Evolutionary conservation across 2,113 vertebrate species (phyloP).

Genomic region (Salvator merianae): DNA sequence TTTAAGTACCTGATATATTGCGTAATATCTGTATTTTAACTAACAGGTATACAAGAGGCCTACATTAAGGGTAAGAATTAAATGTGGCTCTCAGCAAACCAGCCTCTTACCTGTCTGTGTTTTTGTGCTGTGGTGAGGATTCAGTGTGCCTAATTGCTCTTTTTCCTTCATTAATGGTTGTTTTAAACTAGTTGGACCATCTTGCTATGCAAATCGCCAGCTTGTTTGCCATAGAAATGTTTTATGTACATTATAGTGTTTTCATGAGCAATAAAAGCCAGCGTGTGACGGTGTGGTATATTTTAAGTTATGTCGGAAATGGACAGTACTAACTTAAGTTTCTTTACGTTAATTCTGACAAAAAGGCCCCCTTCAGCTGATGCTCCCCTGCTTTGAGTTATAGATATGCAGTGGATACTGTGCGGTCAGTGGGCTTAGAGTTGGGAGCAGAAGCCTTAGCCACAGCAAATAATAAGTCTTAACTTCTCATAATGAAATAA

Average conservation of each 20-base stretch:
- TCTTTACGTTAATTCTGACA: slow-evolving; percentile 63
- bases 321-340: slow-evolving; percentile 65
- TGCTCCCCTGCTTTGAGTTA: slow-evolving; percentile 40
- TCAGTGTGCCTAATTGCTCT: slow-evolving; percentile 63
- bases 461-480: background rate
- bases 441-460: slow-evolving; percentile 13
- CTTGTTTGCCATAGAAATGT: slow-evolving; percentile 72
- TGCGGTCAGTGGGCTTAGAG: slow-evolving; percentile 30
- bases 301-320: slow-evolving; percentile 56
- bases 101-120: slow-evolving; percentile 76
- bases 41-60: slow-evolving; percentile 86
- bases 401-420: background rate
- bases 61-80: slow-evolving; percentile 84
- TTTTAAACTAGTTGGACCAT: slow-evolving; percentile 62
- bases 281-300: slow-evolving; percentile 53
- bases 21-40: slow-evolving; percentile 83
- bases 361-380: slow-evolving; percentile 52
- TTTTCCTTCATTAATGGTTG: slow-evolving; percentile 65
- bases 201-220: slow-evolving; percentile 71
- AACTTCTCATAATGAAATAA: slow-evolving; percentile 27
- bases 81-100: slow-evolving; percentile 67
- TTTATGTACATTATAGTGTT: slow-evolving; percentile 67
- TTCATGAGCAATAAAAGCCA: slow-evolving; percentile 62
- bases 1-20: slow-evolving; percentile 45
- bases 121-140: slow-evolving; percentile 70